Conservation (phyloP, 2,113 vertebrate genomes). For the Piaya cayana region DNA sequence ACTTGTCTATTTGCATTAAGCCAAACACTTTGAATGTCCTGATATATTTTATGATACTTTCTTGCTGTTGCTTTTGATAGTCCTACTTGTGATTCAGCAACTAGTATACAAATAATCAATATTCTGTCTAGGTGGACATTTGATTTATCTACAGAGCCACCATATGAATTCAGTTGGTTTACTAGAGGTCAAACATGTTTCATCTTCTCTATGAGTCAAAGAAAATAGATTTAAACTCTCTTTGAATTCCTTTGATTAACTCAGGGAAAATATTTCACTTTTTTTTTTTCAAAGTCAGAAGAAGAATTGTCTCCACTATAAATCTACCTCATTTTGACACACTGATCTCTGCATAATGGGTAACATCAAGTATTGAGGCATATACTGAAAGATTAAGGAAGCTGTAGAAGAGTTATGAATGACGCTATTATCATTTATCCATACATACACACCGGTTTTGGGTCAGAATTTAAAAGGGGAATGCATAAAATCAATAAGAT, state of each 20-base stretch:
- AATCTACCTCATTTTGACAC: slow-evolving; percentile 29
- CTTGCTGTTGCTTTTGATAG: not conserved
- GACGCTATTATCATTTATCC: not conserved
- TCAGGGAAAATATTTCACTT: not conserved
- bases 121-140: slow-evolving; percentile 36
- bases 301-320: slow-evolving; percentile 21
- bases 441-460: not conserved
- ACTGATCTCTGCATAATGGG: slow-evolving; percentile 19
- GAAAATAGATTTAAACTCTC: slow-evolving; percentile 46
- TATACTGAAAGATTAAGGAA: not conserved
- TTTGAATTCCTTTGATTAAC: slow-evolving; percentile 56
- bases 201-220: slow-evolving; percentile 34
- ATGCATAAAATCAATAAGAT: not conserved
- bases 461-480: not conserved
- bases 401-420: not conserved
- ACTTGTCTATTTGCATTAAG: slow-evolving; percentile 31
- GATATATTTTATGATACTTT: not conserved
- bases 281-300: not conserved
- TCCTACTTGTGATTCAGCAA: slow-evolving; percentile 46
- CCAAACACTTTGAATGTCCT: not conserved
- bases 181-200: slow-evolving; percentile 48
- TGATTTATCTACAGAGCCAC: slow-evolving; percentile 53
- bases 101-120: slow-evolving; percentile 32
- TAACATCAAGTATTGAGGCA: not conserved
- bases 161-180: slow-evolving; percentile 9